Percentiles rank a stretch among this genome's conserved stretches.
Conservation (phyloP, 2,797 vertebrate species). For the Naso thynnoides region DNA sequence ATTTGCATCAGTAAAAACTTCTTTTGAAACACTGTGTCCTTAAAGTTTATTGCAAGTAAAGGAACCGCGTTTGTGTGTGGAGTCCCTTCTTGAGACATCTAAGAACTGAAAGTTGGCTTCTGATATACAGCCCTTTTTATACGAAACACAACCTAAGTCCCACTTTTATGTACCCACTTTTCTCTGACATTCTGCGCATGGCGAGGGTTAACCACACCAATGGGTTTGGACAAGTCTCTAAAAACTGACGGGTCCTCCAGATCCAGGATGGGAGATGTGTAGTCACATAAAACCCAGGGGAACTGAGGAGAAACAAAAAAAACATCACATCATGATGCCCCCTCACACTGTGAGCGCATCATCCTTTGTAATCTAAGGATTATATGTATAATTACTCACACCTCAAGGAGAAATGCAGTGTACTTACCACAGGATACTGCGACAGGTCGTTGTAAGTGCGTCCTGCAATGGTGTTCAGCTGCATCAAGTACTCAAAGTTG, state of each 20-base stretch:
- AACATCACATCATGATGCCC: constrained; percentile 17
- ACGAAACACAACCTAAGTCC: background rate
- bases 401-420: too few species aligned
- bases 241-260: constrained; percentile 91
- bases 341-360: background rate
- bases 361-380: background rate
- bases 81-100: background rate
- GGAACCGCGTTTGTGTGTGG: too few species aligned
- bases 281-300: constrained; percentile 96
- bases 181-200: constrained; percentile 95
- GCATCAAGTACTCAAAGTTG: constrained; percentile 99
- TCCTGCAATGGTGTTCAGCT: constrained; percentile 96
- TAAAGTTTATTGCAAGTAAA: too few species aligned
- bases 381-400: background rate
- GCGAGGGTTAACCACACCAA: constrained; percentile 94
- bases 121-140: background rate
- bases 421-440: constrained; percentile 96
- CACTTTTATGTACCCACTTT: constrained; percentile 86
- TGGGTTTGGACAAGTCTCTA: constrained; percentile 96
- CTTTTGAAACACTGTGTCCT: too few species aligned
- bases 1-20: too few species aligned
- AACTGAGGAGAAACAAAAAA: constrained; percentile 83
- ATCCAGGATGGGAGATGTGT: constrained; percentile 89
- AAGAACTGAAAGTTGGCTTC: background rate
- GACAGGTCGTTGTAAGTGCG: constrained; percentile 98